These are phyloP conservation scores for Drosophila miranda DNA, from an alignment of 1,140 invertebrate species.

Conservation along the genomic window DNA sequence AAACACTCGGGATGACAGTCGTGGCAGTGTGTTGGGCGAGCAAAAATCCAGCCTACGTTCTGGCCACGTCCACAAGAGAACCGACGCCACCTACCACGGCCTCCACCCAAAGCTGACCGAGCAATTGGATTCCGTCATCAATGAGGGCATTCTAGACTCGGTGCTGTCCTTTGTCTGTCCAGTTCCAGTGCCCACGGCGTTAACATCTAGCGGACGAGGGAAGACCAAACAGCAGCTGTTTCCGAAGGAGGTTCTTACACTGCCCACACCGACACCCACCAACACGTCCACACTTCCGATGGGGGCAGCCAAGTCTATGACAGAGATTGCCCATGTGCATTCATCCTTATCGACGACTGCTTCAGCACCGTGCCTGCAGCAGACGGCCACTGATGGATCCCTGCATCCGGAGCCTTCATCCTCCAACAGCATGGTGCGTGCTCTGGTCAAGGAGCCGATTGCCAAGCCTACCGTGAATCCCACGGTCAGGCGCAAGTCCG, in stretches of 20 bases:
- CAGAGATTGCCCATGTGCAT: slow-evolving; percentile 32
- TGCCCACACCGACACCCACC: slow-evolving; percentile 8
- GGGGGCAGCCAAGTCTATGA: slow-evolving; percentile 20
- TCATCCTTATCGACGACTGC: slow-evolving; percentile 4
- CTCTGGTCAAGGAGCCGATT: slow-evolving; percentile 53
- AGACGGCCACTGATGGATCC: background rate
- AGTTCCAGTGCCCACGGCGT: slow-evolving; percentile 46
- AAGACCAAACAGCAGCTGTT: slow-evolving; percentile 38
- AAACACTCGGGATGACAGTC: slow-evolving; percentile 34
- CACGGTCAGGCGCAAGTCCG: slow-evolving; percentile 49
- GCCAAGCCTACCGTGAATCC: slow-evolving; percentile 11
- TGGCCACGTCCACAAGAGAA: slow-evolving; percentile 30
- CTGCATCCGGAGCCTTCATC: slow-evolving; percentile 6
- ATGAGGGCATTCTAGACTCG: slow-evolving; percentile 90
- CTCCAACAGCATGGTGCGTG: slow-evolving; percentile 52
- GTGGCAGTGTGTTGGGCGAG: slow-evolving; percentile 29
- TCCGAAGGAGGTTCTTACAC: slow-evolving; percentile 20
- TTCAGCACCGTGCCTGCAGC: slow-evolving; percentile 28
- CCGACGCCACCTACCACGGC: slow-evolving; percentile 43
- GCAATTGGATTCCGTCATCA: slow-evolving; percentile 85
- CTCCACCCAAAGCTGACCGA: slow-evolving; percentile 73
- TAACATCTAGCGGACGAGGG: slow-evolving; percentile 13
- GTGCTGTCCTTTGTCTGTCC: slow-evolving; percentile 87
- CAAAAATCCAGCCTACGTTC: slow-evolving; percentile 26
- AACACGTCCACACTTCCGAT: background rate